phyloP scores from a whole-genome alignment of 2,888 invertebrate genomes.

The Eilema depressum region DNA sequence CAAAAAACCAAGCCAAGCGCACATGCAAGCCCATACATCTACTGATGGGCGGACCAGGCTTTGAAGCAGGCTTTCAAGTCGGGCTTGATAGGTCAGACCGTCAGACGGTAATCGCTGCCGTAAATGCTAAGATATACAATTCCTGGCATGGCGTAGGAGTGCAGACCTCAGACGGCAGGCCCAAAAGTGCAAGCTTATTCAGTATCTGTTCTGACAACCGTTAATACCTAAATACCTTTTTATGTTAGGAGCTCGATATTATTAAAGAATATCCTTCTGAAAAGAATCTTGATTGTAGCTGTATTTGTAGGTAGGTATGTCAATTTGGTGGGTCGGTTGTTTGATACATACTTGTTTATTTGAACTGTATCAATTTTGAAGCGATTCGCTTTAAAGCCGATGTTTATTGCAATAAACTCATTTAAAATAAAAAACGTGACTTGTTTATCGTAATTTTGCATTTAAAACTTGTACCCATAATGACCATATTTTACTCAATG shows the following conservation, averaged over 20 bases:
- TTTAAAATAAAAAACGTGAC: constrained; percentile 65
- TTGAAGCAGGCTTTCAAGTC: too few relatives aligned
- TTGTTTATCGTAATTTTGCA: constrained; percentile 70
- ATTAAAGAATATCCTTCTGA: constrained; percentile 42
- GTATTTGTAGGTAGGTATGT: constrained; percentile 44
- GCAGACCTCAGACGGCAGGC: too few relatives aligned
- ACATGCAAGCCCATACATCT: too few relatives aligned
- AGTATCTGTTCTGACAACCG: neutral
- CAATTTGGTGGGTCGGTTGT: constrained; percentile 42
- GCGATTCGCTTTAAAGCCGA: constrained; percentile 56
- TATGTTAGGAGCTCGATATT: constrained; percentile 13
- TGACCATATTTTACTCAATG: constrained; percentile 72
- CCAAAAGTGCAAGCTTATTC: too few relatives aligned
- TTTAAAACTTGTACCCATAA: constrained; percentile 63
- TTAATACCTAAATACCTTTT: neutral
- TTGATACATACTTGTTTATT: constrained; percentile 65
- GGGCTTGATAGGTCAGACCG: too few relatives aligned
- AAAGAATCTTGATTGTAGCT: constrained; percentile 47
- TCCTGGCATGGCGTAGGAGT: too few relatives aligned
- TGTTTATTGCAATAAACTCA: constrained; percentile 62
- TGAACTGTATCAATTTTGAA: constrained; percentile 65
- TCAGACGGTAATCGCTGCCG: too few relatives aligned
- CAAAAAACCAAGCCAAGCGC: too few relatives aligned
- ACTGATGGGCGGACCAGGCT: too few relatives aligned
- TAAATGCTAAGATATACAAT: too few relatives aligned